phyloP scores from a whole-genome alignment of 92 coral and sea anemone species.

The Zoanthus sansibaricus region DNA sequence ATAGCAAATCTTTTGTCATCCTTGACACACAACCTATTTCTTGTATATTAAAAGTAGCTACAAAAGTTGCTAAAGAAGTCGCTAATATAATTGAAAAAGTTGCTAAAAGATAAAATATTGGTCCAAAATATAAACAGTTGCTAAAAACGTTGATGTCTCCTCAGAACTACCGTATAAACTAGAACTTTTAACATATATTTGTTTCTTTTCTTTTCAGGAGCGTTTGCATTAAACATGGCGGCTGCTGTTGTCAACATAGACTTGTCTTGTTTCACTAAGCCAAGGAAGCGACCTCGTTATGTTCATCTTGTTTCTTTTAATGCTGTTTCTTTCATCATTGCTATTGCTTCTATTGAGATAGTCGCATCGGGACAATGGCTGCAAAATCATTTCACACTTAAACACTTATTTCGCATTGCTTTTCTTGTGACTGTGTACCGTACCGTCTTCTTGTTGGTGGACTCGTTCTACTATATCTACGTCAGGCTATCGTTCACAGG shows the following conservation, averaged over 20 bases:
- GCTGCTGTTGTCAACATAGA: slow-evolving; percentile 37
- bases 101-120: too few relatives aligned
- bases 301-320: slow-evolving; percentile 11
- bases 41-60: too few relatives aligned
- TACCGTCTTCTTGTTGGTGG: slow-evolving; percentile 33
- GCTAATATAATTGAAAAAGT: too few relatives aligned
- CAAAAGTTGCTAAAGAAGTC: too few relatives aligned
- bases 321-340: slow-evolving; percentile 16
- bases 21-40: too few relatives aligned
- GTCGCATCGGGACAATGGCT: slow-evolving; percentile 17
- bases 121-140: too few relatives aligned
- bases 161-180: too few relatives aligned
- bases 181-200: too few relatives aligned
- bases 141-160: too few relatives aligned
- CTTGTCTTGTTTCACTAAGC: slow-evolving; percentile 3
- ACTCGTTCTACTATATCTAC: slow-evolving; percentile 30
- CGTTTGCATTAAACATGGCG: slow-evolving; percentile 41
- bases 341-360: slow-evolving; percentile 24
- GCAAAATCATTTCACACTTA: slow-evolving; percentile 26
- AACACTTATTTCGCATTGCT: slow-evolving; percentile 38
- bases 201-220: neutral
- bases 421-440: slow-evolving; percentile 34
- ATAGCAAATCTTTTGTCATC: too few relatives aligned
- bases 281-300: slow-evolving; percentile 11
- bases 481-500: slow-evolving; percentile 1